Evolutionary conservation across 2,113 vertebrate genomes (phyloP), one percentile per base, ranked within the genome.

Genomic region (Campylorhamphus procurvoides): DNA sequence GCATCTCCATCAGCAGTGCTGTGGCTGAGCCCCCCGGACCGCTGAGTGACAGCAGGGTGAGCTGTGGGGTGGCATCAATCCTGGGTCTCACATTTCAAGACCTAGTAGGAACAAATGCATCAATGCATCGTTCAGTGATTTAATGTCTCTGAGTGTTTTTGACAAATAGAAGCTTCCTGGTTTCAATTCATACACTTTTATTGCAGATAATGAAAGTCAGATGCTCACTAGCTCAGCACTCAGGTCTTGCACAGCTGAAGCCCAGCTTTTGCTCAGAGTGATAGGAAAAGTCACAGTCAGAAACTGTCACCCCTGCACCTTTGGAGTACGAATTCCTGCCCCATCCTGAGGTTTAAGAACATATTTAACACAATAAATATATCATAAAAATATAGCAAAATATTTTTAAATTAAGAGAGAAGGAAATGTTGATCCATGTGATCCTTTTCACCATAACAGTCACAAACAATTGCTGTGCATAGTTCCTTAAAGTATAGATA

Each of bases 151-250:
- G 66, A 63, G 56, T 47, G 49, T 35, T 94, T 95, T 87, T 96
- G 96, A 98, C 93, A 93, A 97, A 97, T 44, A 82, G 71, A 81
- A 31, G 7, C 66, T 96, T 93, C 89, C 72, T 90, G 68, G 50
- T 97, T 97, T 96, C 91, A 85, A 91, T 96, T 89, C 12, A 7
- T 83, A 52, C 91, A 39, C 56, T 96, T 97, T 96, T 82, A 86
- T 53, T 88, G 90, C 69, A 72, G 60, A 46, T 60, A 74, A 64
- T 79, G 87, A 63, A 93, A 95, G 77, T 72, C 55, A 86, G 81
- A 69, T 87, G 89, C 53, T 72, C 7, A 0, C 63, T 73, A 20
- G 79, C 75, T 96, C 85, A 28, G 33, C n/a, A 14, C 5, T 18
- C 42, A 46, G 74, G 82, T 77, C 52, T 35, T 44, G 40, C 1